A percentile compares a stretch with the other conserved stretches of the same genome.
Evolutionary conservation across 2,113 vertebrate species (phyloP).

Genomic region (Heteronetta atricapilla): DNA sequence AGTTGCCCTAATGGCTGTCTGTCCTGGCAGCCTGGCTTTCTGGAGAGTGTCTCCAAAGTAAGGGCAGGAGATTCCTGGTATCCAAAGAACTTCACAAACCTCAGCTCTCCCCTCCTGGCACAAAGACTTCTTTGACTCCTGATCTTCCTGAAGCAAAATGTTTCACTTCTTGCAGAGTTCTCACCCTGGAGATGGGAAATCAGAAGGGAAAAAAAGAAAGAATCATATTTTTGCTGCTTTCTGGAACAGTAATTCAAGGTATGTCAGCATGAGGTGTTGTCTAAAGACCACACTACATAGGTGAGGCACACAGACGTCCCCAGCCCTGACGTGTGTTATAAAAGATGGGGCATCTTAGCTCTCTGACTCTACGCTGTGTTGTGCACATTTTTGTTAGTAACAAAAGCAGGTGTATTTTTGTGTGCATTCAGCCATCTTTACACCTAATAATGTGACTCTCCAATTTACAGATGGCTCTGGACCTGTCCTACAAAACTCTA

Average conservation of each 20-base stretch:
- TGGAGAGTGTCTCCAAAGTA: neutral
- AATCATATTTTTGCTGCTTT: neutral
- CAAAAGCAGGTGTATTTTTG: neutral
- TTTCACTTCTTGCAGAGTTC: neutral
- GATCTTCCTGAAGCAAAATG: neutral
- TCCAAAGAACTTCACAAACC: neutral
- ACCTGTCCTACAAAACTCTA: neutral
- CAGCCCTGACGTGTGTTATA: neutral
- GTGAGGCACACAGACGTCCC: neutral
- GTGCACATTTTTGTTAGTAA: neutral
- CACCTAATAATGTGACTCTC: neutral
- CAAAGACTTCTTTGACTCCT: neutral
- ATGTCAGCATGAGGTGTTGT: neutral
- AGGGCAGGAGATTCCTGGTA: neutral
- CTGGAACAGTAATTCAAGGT: neutral
- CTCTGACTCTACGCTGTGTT: neutral
- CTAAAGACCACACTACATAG: neutral
- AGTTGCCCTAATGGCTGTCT: rapidly evolving
- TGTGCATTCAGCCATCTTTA: conserved; percentile 31
- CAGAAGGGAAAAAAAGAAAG: neutral
- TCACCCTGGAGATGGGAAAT: neutral
- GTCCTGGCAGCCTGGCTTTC: neutral
- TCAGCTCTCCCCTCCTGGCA: neutral
- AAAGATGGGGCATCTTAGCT: neutral
- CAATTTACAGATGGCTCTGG: neutral